These are phyloP conservation scores for Caenorhabditis sulstoni DNA, from an alignment of 2,888 invertebrate genomes.

Conservation along the genomic window DNA sequence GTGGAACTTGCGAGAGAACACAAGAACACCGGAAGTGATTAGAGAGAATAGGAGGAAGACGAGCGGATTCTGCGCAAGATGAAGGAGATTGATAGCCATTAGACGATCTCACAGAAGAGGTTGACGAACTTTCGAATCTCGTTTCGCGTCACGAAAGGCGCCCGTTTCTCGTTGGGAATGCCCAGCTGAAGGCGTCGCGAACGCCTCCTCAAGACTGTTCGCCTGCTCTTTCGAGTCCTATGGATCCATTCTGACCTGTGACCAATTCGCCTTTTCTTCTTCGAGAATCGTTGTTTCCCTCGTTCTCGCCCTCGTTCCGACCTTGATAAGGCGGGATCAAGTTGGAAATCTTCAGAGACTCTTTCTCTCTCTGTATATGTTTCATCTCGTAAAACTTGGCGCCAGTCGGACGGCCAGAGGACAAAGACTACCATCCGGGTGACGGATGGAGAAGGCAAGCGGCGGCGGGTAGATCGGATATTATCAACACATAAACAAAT, in stretches of 20 bases:
- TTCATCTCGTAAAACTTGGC: slow-evolving; percentile 49
- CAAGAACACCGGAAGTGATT: slow-evolving; percentile 51
- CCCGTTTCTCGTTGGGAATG: too few relatives aligned
- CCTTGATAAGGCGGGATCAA: slow-evolving; percentile 52
- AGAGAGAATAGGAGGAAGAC: not conserved
- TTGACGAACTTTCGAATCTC: slow-evolving; percentile 28
- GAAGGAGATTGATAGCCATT: slow-evolving; percentile 48
- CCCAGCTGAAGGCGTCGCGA: too few relatives aligned
- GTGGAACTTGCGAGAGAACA: slow-evolving; percentile 26
- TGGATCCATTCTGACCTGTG: too few relatives aligned
- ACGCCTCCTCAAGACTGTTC: too few relatives aligned
- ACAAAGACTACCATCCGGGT: slow-evolving; percentile 55
- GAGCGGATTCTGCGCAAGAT: slow-evolving; percentile 13
- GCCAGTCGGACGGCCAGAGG: slow-evolving; percentile 55
- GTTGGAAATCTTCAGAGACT: slow-evolving; percentile 47
- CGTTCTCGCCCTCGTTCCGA: slow-evolving; percentile 5
- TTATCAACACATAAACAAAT: slow-evolving; percentile 20
- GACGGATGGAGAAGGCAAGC: slow-evolving; percentile 19
- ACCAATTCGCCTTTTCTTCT: slow-evolving; percentile 15
- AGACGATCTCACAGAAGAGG: too few relatives aligned
- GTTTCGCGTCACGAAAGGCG: too few relatives aligned
- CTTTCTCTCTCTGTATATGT: slow-evolving; percentile 13
- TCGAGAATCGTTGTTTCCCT: not conserved
- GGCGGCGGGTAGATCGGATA: slow-evolving; percentile 20
- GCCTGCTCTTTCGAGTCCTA: too few relatives aligned